Base-by-base conservation (phyloP, 2,888 invertebrate genomes). In the Tridacna gigas region DNA sequence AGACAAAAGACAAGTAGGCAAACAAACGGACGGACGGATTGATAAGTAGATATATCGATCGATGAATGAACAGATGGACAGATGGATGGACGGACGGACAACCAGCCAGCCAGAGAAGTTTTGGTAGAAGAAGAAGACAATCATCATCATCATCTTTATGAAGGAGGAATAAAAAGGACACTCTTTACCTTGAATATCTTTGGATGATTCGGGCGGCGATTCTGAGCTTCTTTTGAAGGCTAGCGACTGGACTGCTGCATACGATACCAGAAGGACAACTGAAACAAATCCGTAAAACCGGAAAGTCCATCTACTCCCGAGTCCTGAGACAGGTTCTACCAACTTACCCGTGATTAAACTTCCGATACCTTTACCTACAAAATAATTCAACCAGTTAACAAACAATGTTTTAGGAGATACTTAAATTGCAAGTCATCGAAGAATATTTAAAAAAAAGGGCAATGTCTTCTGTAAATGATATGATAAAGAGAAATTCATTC, bases 341-440 rank as follows among this genome's bases (percentile, higher is more conserved):
- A 94, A 75, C 71, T 89, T 88, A 0, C 94, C 94, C 3, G 93
- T 93, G 9, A 93, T 51, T n/a, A 93, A 82, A 69, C 92, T 90
- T 45, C 94, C 94, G 13, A 92, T 81, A 7, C 93, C 94, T 85
- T 93, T 93, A 66, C 93, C 94, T 94, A 83, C 20, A 86, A 86
- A 56, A 56, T 9, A 56, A 61, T 22, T 61, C 18, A 56, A 20
- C 56, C 18, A 9, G 9, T 56, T 56, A n/a, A 18, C 56, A 1
- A 56, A 56, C 18, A 37, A 7, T 37, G 2, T 37, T 37, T 7
- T 37, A 4, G 37, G 3, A 37, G 37, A 37, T 37, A 37, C 37
- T 7, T 37, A 4, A 37, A 37, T 7, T 7, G 37, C 7, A 37
- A 37, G 7, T 4, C 37, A 37, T 2, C 2, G 37, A 7, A 37